Evolutionary conservation across 2,797 vertebrate species (phyloP).

Genomic region (Sphenopsis melanotis): DNA sequence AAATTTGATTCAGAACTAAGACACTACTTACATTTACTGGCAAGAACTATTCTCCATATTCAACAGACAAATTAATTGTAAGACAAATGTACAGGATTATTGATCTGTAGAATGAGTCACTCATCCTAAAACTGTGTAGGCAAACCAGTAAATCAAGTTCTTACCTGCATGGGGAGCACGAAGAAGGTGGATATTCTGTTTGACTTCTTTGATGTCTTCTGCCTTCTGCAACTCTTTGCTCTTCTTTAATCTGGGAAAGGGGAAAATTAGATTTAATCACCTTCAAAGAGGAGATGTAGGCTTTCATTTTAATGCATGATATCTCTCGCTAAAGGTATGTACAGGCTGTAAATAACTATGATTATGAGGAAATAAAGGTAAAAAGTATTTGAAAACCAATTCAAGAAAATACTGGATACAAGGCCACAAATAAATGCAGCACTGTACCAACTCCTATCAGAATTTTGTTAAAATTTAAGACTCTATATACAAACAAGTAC

Average conservation of each 20-base stretch:
- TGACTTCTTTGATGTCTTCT: slow-evolving; percentile 92
- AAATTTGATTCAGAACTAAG: neutral
- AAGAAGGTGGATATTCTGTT: slow-evolving; percentile 95
- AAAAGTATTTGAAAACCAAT: neutral
- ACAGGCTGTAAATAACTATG: neutral
- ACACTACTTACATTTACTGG: neutral
- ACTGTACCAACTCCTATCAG: neutral
- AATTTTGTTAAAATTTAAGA: neutral
- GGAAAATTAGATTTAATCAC: neutral
- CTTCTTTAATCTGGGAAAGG: slow-evolving; percentile 85
- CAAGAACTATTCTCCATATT: neutral
- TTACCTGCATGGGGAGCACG: slow-evolving; percentile 91
- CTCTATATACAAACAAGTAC: neutral
- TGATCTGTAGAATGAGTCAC: neutral
- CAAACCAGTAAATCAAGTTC: neutral
- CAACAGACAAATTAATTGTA: neutral
- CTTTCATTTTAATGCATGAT: neutral
- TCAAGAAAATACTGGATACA: neutral
- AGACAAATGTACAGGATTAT: neutral
- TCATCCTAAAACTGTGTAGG: neutral
- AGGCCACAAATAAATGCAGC: neutral
- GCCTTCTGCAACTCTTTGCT: slow-evolving; percentile 90
- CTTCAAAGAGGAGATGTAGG: neutral
- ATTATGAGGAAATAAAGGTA: neutral
- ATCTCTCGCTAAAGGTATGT: neutral